Base-by-base conservation (phyloP, 2,797 vertebrate species). In the Petrocephalus sullivani region DNA sequence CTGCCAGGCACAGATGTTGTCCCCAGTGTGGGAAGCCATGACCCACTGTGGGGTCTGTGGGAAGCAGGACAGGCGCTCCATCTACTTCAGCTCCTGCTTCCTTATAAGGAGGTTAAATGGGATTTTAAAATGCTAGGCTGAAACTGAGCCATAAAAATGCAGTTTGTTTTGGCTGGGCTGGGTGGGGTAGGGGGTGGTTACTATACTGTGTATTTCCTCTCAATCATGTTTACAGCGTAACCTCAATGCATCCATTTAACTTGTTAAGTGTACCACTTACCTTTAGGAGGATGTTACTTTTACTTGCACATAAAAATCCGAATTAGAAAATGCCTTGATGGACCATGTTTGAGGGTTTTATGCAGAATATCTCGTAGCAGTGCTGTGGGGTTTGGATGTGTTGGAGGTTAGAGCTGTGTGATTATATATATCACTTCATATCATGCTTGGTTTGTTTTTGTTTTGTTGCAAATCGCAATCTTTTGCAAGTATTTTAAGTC, bases 71-170 rank as follows among this genome's bases (percentile, higher is more conserved):
- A 81, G 6, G 61, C 9, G 67, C 49, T 51, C 33, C 9, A 1
- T 33, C 75, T 33, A 16, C 90, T 93, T 91, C 92, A 93, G 89
- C 92, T 91, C 91, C 61, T 88, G 91, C 94, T 91, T 90, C 95
- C 95, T 94, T 96, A 96, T 94, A 96, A 95, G 95, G 96, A 94
- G 89, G 21, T 37, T 23, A 21, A 85, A 60, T 28, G 28, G n/a
- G 60, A 82, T 71, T 87, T 87, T 87, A 58, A 58, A 85, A 89
- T 33, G 19, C 84, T 37, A 56, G 54, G 33, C 14, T 58, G 84
- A 37, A 81, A 19, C 33, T 41, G 67, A 23, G 6, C 33, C 2
- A 60, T 56, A 86, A 86, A 86, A 58, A 58, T 54, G 28, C 4
- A 37, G 21, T 81, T 41, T 41, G 71, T 58, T 53, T 19, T 56